Evolutionary conservation across 2,888 invertebrate species (phyloP).

Genomic region (Coelinius sp.): DNA sequence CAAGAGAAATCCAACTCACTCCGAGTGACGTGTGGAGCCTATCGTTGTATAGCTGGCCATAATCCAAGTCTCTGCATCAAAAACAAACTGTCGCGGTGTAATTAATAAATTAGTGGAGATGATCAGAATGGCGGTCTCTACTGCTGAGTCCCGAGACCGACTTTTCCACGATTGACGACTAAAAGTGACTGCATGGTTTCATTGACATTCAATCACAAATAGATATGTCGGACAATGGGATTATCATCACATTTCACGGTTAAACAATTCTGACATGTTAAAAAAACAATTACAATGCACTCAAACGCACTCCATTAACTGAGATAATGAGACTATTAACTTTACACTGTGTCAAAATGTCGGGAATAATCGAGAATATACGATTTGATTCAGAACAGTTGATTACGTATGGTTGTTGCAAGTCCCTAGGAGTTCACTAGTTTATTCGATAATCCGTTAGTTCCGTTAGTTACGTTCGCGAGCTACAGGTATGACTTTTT

Average conservation of each 20-base stretch:
- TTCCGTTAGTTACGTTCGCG: neutral
- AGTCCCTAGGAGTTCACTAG: slow-evolving; percentile 24
- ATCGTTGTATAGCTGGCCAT: slow-evolving; percentile 70
- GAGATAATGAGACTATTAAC: neutral
- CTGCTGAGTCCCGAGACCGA: neutral
- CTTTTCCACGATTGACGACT: neutral
- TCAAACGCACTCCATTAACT: neutral
- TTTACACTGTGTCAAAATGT: neutral
- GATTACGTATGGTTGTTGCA: neutral
- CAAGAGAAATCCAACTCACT: slow-evolving; percentile 65
- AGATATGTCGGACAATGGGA: neutral
- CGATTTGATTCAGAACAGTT: neutral
- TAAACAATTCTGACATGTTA: too few relatives aligned
- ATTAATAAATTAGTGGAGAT: neutral
- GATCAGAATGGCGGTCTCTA: slow-evolving; percentile 33
- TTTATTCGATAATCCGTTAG: neutral
- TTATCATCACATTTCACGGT: neutral
- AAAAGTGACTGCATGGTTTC: neutral
- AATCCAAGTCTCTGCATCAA: slow-evolving; percentile 24
- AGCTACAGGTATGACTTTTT: neutral
- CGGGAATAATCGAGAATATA: neutral
- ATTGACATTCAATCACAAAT: neutral
- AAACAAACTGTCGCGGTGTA: slow-evolving; percentile 22
- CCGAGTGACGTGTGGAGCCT: slow-evolving; percentile 69
- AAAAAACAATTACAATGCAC: neutral